Evolutionary conservation across 2,113 vertebrate species (phyloP).

Genomic region (human): DNA sequence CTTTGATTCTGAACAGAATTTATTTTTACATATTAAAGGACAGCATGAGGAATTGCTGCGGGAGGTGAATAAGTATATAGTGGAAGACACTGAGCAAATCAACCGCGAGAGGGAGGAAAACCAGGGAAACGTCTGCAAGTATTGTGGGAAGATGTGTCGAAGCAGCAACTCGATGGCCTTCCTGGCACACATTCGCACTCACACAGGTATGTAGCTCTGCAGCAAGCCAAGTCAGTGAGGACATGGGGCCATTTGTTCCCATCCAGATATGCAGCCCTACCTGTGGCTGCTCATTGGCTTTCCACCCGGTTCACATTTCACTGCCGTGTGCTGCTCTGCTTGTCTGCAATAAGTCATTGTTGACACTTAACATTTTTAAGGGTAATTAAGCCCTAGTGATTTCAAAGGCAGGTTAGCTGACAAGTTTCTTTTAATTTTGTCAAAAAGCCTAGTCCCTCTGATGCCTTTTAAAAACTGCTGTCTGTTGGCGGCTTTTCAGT

Average conservation of each 20-base stretch:
- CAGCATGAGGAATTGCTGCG: constrained; percentile 96
- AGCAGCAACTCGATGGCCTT: constrained; percentile 99
- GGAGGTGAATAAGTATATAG: constrained; percentile 97
- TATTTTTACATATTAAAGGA: constrained; percentile 97
- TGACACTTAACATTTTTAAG: constrained; percentile 4
- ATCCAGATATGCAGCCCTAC: rapidly evolving
- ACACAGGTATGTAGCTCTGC: constrained; percentile 90
- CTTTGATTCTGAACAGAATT: constrained; percentile 93
- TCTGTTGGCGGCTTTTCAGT: not conserved
- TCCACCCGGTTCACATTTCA: not conserved
- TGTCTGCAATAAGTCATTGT: not conserved
- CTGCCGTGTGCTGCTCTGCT: not conserved
- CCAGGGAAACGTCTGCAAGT: constrained; percentile 96
- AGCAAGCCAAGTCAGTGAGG: not conserved
- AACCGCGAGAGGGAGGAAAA: constrained; percentile 98
- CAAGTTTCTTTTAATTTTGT: not conserved
- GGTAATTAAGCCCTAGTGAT: not conserved
- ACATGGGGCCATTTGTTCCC: not conserved
- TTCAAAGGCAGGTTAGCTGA: constrained; percentile 22
- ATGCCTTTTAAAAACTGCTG: not conserved
- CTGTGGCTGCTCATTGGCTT: not conserved
- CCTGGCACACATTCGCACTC: constrained; percentile 96
- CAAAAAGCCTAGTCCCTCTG: not conserved
- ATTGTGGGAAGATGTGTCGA: constrained; percentile 97
- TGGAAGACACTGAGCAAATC: constrained; percentile 98